These are phyloP conservation scores for Petrophora chlorosata DNA, from an alignment of 2,888 invertebrate species.

Conservation along the genomic window DNA sequence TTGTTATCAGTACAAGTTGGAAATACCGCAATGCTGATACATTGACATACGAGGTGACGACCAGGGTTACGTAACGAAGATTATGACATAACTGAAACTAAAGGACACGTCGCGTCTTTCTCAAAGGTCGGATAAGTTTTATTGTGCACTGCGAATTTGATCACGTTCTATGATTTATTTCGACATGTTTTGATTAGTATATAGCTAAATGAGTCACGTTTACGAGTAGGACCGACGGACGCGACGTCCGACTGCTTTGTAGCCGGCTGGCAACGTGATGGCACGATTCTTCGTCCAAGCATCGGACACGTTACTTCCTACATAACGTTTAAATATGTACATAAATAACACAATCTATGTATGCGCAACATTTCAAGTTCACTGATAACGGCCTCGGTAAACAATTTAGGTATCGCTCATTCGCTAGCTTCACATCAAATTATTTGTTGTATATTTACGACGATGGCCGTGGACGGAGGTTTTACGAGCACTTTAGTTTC, in stretches of 20 bases:
- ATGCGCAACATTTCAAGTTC: constrained; percentile 70
- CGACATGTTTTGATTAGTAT: constrained; percentile 25
- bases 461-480: constrained; percentile 38
- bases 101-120: constrained; percentile 24
- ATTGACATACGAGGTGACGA: constrained; percentile 33
- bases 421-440: constrained; percentile 48
- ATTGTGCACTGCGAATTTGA: constrained; percentile 25
- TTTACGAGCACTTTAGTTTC: constrained; percentile 42
- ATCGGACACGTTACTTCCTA: constrained; percentile 62
- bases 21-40: constrained; percentile 36
- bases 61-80: constrained; percentile 31
- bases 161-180: constrained; percentile 32
- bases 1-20: constrained; percentile 26
- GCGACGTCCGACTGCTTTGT: constrained; percentile 37
- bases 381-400: constrained; percentile 65
- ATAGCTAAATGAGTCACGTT: constrained; percentile 45
- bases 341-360: constrained; percentile 62
- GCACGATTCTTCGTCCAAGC: constrained; percentile 49
- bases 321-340: constrained; percentile 58
- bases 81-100: constrained; percentile 28
- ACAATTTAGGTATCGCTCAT: constrained; percentile 62
- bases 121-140: constrained; percentile 22
- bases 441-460: constrained; percentile 44
- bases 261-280: constrained; percentile 49
- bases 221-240: constrained; percentile 34